Base-by-base conservation (phyloP, 1,140 invertebrate genomes). In the Eurosta solidaginis region DNA sequence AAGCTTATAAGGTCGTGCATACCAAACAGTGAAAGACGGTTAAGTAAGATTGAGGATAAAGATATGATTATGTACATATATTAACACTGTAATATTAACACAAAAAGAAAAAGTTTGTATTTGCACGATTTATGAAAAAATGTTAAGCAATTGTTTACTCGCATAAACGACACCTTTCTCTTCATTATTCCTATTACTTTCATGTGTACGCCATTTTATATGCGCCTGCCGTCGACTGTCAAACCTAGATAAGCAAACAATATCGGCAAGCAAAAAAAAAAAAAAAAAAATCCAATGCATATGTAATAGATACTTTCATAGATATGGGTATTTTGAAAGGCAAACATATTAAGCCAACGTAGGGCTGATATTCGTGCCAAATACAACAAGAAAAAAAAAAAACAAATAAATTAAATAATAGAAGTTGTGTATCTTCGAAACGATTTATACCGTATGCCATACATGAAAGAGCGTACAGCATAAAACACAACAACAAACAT, bases 231-330 rank as follows among this genome's bases (percentile, higher is more conserved):
- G 52, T 20, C 25, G 20, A 22, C 49, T 50, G 50, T 12, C 17
- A 12, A n/a, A n/a, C n/a, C 54, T 33, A 59, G 59, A 5, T 40
- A 20, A 68, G 59, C 33, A 52, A 52, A 52, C 22, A 52, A 52
- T 22, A 52, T 22, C 20, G 25, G 20, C 22, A 22, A 25, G 4
- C 5, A 25, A n/a, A 52, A 54, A 54, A 29, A 20, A 54, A 25
- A 20, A 54, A 20, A 14, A 20, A 7, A 3, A 3, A 17, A 25
- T 6, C 22, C 27, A 59, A 59, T 29, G 14, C 59, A 68, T 40
- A 20, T 68, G 59, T 68, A 68, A 68, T 68, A 40, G 33, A 68
- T 68, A 52, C 49, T 52, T 52, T 52, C 49, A 52, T 52, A 52
- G 49, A 52, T 52, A 54, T 29, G 52, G 27, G 52, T 29, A 68